Evolutionary conservation across 1,140 invertebrate genomes (phyloP).

Genomic region (Megalopta genalis): DNA sequence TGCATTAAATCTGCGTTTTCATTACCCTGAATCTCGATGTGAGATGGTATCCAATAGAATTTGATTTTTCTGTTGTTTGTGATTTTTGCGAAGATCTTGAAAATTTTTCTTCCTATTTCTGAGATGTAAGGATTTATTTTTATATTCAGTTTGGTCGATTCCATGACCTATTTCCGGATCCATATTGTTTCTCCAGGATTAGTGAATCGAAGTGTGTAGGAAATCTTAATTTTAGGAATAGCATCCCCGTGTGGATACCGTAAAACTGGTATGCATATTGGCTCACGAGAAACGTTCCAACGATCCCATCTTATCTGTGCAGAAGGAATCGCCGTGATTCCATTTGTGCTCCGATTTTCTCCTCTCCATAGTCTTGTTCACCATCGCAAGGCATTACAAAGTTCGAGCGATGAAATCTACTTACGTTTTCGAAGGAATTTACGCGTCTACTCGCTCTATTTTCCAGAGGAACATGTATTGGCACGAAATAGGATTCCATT

Average conservation of each 20-base stretch:
- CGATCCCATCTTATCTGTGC: background rate
- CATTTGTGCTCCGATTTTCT: slow-evolving; percentile 5
- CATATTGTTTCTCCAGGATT: too few relatives aligned
- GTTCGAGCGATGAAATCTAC: slow-evolving; percentile 1
- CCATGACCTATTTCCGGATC: too few relatives aligned
- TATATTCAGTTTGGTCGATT: too few relatives aligned
- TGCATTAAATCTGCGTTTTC: too few relatives aligned
- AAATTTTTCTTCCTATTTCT: too few relatives aligned
- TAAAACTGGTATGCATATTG: background rate
- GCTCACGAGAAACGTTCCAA: background rate
- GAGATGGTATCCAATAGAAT: too few relatives aligned
- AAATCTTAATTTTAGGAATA: background rate
- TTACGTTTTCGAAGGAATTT: slow-evolving; percentile 6
- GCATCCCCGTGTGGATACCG: background rate
- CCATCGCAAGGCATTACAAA: background rate
- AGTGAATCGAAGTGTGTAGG: background rate
- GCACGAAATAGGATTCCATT: background rate
- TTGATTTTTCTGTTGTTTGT: too few relatives aligned
- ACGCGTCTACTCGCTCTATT: background rate
- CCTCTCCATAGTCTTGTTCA: background rate
- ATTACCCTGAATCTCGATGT: too few relatives aligned
- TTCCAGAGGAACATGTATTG: background rate
- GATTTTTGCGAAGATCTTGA: too few relatives aligned
- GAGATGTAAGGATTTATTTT: too few relatives aligned
- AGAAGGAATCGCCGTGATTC: background rate